phyloP scores from a whole-genome alignment of 1,140 invertebrate species.

The Plodia interpunctella region DNA sequence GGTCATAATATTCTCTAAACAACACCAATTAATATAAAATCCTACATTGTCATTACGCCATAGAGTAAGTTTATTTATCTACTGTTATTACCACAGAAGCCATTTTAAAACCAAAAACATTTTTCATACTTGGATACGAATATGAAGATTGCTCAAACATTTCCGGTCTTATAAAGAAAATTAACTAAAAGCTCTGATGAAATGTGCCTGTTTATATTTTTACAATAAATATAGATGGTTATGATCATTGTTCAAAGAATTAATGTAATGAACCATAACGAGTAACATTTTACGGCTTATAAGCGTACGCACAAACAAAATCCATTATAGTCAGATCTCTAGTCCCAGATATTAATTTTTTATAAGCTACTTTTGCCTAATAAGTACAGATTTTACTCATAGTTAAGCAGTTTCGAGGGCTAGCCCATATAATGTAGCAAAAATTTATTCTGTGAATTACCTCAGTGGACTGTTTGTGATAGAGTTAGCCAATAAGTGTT shows the following conservation, averaged over 20 bases:
- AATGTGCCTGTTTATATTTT: conserved; percentile 33
- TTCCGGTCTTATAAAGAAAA: not conserved
- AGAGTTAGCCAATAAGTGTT: conserved; percentile 75
- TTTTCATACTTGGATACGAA: no score
- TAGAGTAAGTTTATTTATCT: conserved; percentile 17
- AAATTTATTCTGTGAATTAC: conserved; percentile 65
- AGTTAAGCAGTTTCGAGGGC: conserved; percentile 32
- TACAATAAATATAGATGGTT: conserved; percentile 23
- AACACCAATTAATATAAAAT: conserved; percentile 7
- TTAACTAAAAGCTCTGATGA: conserved; percentile 21
- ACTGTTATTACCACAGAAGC: conserved; percentile 20
- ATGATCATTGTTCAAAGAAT: conserved; percentile 31
- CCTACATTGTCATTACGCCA: conserved; percentile 13
- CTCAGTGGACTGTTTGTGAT: conserved; percentile 73
- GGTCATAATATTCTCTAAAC: not conserved
- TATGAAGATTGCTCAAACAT: conserved; percentile 31
- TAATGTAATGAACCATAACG: conserved; percentile 20
- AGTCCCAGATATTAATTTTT: conserved; percentile 59
- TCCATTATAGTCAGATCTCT: conserved; percentile 70
- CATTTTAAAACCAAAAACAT: conserved; percentile 33
- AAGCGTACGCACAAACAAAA: conserved; percentile 48
- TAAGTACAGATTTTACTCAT: conserved; percentile 47
- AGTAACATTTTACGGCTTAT: conserved; percentile 19
- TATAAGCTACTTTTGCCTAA: conserved; percentile 46
- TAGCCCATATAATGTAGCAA: conserved; percentile 29